Percentiles rank a stretch among this genome's conserved stretches.
phyloP scores from a whole-genome alignment of 2,797 vertebrate genomes.

The Calcarius lapponicus region DNA sequence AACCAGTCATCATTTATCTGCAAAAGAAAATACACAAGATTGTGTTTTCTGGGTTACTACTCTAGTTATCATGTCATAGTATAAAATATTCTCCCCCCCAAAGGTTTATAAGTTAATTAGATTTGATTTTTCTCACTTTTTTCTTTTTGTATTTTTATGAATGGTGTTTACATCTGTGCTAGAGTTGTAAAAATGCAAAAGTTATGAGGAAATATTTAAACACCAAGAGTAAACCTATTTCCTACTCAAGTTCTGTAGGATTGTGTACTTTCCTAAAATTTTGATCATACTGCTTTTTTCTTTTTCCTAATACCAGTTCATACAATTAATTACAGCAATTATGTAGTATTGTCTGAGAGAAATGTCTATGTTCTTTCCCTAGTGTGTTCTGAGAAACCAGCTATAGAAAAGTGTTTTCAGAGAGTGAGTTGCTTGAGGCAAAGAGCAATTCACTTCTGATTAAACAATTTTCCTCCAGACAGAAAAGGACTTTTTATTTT shows the following conservation, averaged over 20 bases:
- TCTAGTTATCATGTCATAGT: background rate
- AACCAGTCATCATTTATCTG: background rate
- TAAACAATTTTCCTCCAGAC: background rate
- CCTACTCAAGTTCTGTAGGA: background rate
- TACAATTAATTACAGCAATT: background rate
- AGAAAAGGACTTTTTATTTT: background rate
- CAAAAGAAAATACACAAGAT: background rate
- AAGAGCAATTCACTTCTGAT: background rate
- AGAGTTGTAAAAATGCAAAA: background rate
- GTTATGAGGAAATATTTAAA: background rate
- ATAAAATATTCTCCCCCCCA: background rate
- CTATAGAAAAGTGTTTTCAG: background rate
- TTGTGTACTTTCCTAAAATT: background rate
- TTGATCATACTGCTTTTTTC: background rate
- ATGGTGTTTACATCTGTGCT: background rate
- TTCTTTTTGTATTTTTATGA: background rate
- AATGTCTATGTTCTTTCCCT: background rate
- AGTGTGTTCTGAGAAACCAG: background rate
- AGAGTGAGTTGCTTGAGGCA: background rate
- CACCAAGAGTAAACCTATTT: background rate
- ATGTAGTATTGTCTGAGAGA: background rate
- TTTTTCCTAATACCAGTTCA: background rate
- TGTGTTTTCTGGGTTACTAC: background rate
- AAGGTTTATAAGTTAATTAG: slow-evolving; percentile 27
- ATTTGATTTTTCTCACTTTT: background rate